These are phyloP conservation scores for Meteorus colon DNA, from an alignment of 2,888 invertebrate genomes.

Conservation along the genomic window DNA sequence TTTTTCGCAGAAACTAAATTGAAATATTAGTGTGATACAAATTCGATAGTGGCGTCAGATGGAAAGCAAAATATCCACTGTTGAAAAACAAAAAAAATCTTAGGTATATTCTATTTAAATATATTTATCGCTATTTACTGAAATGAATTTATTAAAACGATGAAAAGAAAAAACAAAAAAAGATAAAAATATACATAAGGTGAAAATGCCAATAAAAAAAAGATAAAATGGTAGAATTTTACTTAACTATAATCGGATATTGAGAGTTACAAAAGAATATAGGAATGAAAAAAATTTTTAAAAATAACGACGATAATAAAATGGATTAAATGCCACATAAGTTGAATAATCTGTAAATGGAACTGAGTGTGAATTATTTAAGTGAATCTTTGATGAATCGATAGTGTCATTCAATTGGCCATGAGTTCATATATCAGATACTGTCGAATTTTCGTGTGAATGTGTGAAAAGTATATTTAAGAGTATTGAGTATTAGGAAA, in stretches of 20 bases:
- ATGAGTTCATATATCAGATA: constrained; percentile 18
- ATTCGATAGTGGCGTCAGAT: constrained; percentile 57
- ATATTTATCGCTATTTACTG: constrained; percentile 48
- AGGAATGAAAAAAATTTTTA: constrained; percentile 32
- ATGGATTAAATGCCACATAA: constrained; percentile 31
- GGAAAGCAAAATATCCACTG: constrained; percentile 44
- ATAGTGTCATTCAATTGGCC: not conserved
- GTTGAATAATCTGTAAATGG: constrained; percentile 3
- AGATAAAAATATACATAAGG: constrained; percentile 42
- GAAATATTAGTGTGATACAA: constrained; percentile 65
- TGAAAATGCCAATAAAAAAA: constrained; percentile 47
- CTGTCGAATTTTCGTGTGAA: constrained; percentile 43
- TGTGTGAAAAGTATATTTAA: constrained; percentile 49
- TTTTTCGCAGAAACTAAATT: constrained; percentile 58
- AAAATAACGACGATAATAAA: constrained; percentile 39
- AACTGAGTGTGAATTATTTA: not conserved
- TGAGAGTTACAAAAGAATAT: constrained; percentile 43
- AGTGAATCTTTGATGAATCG: constrained; percentile 1
- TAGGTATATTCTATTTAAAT: constrained; percentile 53
- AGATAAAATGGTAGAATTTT: constrained; percentile 46
- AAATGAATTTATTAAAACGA: constrained; percentile 48
- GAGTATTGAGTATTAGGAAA: constrained; percentile 38
- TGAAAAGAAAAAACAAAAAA: constrained; percentile 48
- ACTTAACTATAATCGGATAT: constrained; percentile 46
- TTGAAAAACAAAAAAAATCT: constrained; percentile 39